A percentile compares a stretch with the other conserved stretches of the same genome.
Conservation (phyloP, 2,888 invertebrate genomes). For the Unio delphinus region DNA sequence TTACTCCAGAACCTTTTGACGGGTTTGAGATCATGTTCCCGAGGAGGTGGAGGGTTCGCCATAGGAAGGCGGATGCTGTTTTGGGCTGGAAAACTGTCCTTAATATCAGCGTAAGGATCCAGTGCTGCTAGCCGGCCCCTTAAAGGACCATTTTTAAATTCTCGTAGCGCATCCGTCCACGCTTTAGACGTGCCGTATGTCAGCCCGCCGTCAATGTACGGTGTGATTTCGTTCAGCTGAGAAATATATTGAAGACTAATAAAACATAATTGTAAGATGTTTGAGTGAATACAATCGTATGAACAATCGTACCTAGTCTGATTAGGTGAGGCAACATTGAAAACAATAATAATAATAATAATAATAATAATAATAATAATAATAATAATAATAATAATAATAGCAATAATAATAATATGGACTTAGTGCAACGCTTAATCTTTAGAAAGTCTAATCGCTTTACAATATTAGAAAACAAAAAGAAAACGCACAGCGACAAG, state of each 20-base stretch:
- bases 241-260: slow-evolving; percentile 8
- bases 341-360: too few species aligned
- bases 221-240: slow-evolving; percentile 90
- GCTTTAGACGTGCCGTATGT: slow-evolving; percentile 98
- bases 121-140: slow-evolving; percentile 79
- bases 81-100: slow-evolving; percentile 41
- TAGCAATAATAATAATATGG: too few species aligned
- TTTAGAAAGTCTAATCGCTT: too few species aligned
- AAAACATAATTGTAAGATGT: not conserved
- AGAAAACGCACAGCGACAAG: too few species aligned
- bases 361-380: too few species aligned
- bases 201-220: slow-evolving; percentile 99
- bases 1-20: slow-evolving; percentile 54
- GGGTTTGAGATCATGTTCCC: slow-evolving; percentile 50
- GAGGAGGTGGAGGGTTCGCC: slow-evolving; percentile 56
- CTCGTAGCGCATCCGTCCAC: slow-evolving; percentile 95
- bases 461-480: too few species aligned
- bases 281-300: too few species aligned
- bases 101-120: slow-evolving; percentile 26
- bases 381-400: too few species aligned
- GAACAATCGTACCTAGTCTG: too few species aligned
- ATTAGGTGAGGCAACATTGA: too few species aligned
- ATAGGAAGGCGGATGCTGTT: slow-evolving; percentile 56
- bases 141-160: slow-evolving; percentile 74
- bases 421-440: too few species aligned